Base-by-base conservation (phyloP, 1,140 invertebrate species). In the Eubasilissa regina region DNA sequence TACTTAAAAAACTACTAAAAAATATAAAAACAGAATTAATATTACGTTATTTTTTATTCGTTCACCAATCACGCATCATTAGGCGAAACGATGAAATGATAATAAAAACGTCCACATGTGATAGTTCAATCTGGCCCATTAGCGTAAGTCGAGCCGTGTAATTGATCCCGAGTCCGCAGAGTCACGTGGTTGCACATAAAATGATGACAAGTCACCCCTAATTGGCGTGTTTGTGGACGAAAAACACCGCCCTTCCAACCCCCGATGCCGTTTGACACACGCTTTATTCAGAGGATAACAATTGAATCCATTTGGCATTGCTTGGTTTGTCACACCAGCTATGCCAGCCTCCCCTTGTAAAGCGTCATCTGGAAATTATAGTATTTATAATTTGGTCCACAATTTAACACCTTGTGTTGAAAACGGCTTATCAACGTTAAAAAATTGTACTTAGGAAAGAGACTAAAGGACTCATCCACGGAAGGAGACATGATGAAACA, bases 181-280 rank as follows among this genome's bases (percentile, higher is more conserved):
- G 60, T 64, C 60, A 62, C 58, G 25, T 0, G 11, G 25, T 15
- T 51, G 48, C 48, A 51, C 3, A 8, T 51, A 51, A 51, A 51
- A 51, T 44, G 60, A 64, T 8, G 60, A 64, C 60, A 43, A 64
- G 60, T 44, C 9, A 58, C 60, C 60, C 60, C 60, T 64, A 64
- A 64, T 64, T 60, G 19, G 48, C 48, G 9, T 15, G 48, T 12
- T 51, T 51, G 48, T 51, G 25, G 4, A n/a, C 35, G 60, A 64
- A 64, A 64, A 64, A 64, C 25, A 4, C n/a, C 53, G n/a, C n/a
- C 58, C 58, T 21, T 21, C 60, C n/a, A 19, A 11, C 19, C 10
- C 35, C 25, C 10, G 0, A 21, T 4, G 12, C 25, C 58, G 58
- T 21, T 62, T 62, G 58, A 62, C 21, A 11, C 25, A 21, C n/a